Evolutionary conservation across 2,113 vertebrate species (phyloP).

Genomic region (Protomyctophum bolini): DNA sequence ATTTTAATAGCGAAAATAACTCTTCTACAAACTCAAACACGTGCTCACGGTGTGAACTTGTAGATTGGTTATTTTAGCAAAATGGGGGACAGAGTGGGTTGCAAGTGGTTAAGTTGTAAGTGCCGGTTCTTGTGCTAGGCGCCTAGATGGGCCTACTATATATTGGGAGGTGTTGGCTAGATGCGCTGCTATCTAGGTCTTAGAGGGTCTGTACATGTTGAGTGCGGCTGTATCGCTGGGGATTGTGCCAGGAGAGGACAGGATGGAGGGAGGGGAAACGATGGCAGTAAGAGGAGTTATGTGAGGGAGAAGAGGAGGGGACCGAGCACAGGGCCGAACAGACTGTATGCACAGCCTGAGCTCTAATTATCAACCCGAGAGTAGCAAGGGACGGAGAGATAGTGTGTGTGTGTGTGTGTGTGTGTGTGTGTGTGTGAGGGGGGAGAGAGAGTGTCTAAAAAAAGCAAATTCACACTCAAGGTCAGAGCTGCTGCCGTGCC

Average conservation of each 20-base stretch:
- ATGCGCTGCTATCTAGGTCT: slow-evolving; percentile 13
- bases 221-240: slow-evolving; percentile 31
- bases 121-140: not conserved
- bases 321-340: slow-evolving; percentile 8
- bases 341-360: slow-evolving; percentile 31
- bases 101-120: not conserved
- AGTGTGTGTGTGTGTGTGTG: not conserved
- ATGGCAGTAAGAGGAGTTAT: no score
- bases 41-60: no score
- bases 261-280: not conserved
- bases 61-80: no score
- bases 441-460: slow-evolving; percentile 40
- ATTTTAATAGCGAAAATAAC: no score
- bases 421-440: not conserved
- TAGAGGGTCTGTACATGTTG: slow-evolving; percentile 10
- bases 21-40: no score
- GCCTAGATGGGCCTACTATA: no score
- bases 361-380: slow-evolving; percentile 52
- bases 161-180: slow-evolving; percentile 2
- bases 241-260: slow-evolving; percentile 33
- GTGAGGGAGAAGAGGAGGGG: no score
- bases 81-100: no score
- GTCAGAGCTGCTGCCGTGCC: slow-evolving; percentile 34
- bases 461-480: slow-evolving; percentile 47
- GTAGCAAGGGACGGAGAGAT: slow-evolving; percentile 27